Evolutionary conservation across 1,140 invertebrate genomes (phyloP).

Genomic region (Pararge aegeria): DNA sequence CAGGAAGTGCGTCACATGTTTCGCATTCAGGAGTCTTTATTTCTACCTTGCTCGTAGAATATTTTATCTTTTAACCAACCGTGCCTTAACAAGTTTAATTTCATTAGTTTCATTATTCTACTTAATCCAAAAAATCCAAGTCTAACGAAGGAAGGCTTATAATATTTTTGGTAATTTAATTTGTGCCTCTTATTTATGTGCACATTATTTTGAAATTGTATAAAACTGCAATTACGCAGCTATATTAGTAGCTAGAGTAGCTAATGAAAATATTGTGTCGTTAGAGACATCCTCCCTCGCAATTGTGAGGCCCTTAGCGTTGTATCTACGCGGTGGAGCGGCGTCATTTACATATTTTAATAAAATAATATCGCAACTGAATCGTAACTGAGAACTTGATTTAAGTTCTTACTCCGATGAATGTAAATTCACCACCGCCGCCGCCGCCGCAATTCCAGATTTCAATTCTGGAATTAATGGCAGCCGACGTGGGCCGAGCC

Average conservation of each 20-base stretch:
- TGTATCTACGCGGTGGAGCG: slow-evolving; percentile 63
- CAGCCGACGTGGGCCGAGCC: slow-evolving; percentile 65
- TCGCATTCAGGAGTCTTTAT: too few relatives aligned
- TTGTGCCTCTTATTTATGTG: too few relatives aligned
- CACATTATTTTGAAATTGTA: slow-evolving; percentile 26
- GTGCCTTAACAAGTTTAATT: too few relatives aligned
- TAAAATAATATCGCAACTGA: slow-evolving; percentile 80
- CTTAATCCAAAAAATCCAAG: too few relatives aligned
- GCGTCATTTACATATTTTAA: slow-evolving; percentile 79
- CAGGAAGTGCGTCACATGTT: too few relatives aligned
- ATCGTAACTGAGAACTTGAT: slow-evolving; percentile 79
- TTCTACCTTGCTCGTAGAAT: too few relatives aligned
- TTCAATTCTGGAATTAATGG: slow-evolving; percentile 79
- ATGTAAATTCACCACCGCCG: slow-evolving; percentile 74
- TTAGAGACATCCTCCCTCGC: slow-evolving; percentile 62
- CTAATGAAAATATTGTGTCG: slow-evolving; percentile 72
- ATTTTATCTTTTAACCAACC: too few relatives aligned
- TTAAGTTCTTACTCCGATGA: slow-evolving; percentile 79
- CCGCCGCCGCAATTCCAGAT: slow-evolving; percentile 75
- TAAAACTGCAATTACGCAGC: slow-evolving; percentile 41
- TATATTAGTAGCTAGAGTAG: slow-evolving; percentile 50
- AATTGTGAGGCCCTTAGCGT: slow-evolving; percentile 63
- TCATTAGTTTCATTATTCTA: too few relatives aligned
- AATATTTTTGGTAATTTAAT: too few relatives aligned
- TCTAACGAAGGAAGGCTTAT: too few relatives aligned